These are phyloP conservation scores for Motacilla alba DNA, from an alignment of 2,113 vertebrate genomes.

Conservation along the genomic window DNA sequence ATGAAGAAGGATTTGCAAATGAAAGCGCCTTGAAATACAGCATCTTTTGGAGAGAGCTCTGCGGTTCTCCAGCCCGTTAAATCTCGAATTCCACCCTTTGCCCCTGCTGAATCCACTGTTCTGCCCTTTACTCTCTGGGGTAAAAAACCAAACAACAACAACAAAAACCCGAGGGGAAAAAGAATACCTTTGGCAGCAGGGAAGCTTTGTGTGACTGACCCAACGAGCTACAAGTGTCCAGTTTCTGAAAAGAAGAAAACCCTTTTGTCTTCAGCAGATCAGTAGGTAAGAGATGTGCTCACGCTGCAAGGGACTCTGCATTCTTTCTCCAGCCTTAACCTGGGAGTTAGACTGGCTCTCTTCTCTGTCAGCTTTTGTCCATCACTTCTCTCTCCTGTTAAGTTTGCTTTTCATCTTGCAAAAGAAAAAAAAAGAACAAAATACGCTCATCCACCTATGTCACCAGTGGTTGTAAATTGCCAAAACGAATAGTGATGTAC, in stretches of 20 bases:
- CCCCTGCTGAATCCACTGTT: conserved; percentile 35
- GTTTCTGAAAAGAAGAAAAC: conserved; percentile 54
- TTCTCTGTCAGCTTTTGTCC: neutral
- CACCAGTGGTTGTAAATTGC: neutral
- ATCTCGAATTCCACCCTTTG: conserved; percentile 49
- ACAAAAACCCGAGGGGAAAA: conserved; percentile 10
- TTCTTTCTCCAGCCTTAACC: neutral
- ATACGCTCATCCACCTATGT: fast-evolving
- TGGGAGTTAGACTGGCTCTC: neutral
- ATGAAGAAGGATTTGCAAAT: conserved; percentile 64
- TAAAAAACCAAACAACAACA: conserved; percentile 41
- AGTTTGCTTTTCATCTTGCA: neutral
- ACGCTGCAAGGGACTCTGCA: neutral
- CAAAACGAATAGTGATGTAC: neutral
- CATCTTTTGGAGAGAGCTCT: conserved; percentile 27
- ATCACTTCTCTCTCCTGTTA: neutral
- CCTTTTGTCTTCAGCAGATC: conserved; percentile 52
- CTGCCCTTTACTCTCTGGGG: conserved; percentile 53
- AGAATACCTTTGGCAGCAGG: conserved; percentile 51
- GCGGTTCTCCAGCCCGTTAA: neutral
- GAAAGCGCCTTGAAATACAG: conserved; percentile 52
- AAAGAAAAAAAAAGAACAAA: neutral
- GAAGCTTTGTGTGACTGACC: conserved; percentile 52
- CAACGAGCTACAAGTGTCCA: conserved; percentile 42
- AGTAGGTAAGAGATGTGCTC: conserved; percentile 50